These are phyloP conservation scores for Candoia aspera DNA, from an alignment of 2,113 vertebrate species.

Conservation along the genomic window DNA sequence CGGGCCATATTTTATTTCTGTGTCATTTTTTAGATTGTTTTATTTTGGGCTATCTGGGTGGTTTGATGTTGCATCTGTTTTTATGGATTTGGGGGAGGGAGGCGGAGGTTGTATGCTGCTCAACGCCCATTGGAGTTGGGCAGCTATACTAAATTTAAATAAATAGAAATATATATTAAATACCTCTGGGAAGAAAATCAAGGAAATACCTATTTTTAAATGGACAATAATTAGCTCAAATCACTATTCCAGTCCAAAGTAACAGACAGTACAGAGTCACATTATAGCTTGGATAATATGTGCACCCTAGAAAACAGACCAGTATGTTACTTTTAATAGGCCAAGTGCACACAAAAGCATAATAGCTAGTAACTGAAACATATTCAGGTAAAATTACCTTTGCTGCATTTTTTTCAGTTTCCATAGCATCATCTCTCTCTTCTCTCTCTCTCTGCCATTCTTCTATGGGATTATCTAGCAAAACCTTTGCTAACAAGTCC, in stretches of 20 bases:
- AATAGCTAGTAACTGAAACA: neutral
- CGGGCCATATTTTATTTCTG: too few relatives aligned
- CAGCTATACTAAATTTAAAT: neutral
- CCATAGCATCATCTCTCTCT: slow-evolving; percentile 69
- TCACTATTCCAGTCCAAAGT: neutral
- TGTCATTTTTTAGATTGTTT: too few relatives aligned
- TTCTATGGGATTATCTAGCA: slow-evolving; percentile 81
- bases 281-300: neutral
- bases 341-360: too few relatives aligned
- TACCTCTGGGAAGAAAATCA: neutral
- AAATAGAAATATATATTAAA: neutral
- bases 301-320: neutral
- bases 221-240: neutral
- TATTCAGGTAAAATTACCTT: slow-evolving; percentile 56
- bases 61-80: neutral
- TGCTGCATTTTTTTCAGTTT: slow-evolving; percentile 70
- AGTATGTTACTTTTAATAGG: neutral
- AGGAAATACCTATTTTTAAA: neutral
- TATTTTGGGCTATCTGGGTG: neutral
- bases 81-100: neutral
- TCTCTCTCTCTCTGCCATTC: slow-evolving; percentile 69
- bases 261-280: neutral
- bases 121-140: neutral
- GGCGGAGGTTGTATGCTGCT: neutral
- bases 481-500: slow-evolving; percentile 72